Evolutionary conservation across 2,888 invertebrate genomes (phyloP), one percentile per base, ranked within the genome.

Genomic region (Arrhopalites spinosus): DNA sequence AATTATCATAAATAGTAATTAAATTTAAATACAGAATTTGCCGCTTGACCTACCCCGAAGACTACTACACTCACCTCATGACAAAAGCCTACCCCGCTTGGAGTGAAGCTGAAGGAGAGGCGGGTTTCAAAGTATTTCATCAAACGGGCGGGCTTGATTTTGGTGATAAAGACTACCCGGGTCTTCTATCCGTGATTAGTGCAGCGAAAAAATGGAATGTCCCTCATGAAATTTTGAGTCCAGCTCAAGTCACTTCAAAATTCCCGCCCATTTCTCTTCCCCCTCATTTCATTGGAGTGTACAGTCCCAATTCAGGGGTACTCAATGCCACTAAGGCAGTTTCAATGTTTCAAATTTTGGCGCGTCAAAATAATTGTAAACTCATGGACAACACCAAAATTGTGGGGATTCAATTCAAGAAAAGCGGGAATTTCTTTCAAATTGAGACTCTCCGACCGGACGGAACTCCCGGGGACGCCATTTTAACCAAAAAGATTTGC

Each of bases 1-100:
- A n/a, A n/a, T n/a, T n/a, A n/a, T n/a, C n/a, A n/a, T n/a, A n/a
- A n/a, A n/a, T n/a, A n/a, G n/a, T n/a, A n/a, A n/a, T n/a, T n/a
- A n/a, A n/a, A n/a, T n/a, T n/a, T n/a, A n/a, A n/a, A n/a, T 11
- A 7, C 63, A 82, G 82, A 77, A 81, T 82, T n/a, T 81, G 74
- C 23, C 72, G 82, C 17, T 75, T 72, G 29, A 80, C 80, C 0
- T 82, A 82, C 63, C 64, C 78, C 3, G 75, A 82, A 70, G 82
- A 81, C 0, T 66, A 79, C 56, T 81, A 81, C 69, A 80, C 81
- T 0, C 71, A 70, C 45, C 63, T 82, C 0, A 82, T 82, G 82
- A 67, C 59, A 25, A 76, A 77, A 15, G 72, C 80, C 0, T 81
- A 77, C 68, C 73, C 75, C 25, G 73, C 80, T 2, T 82, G 82